A percentile compares a stretch with the other conserved stretches of the same genome.
These are phyloP conservation scores for Listronotus bonariensis DNA, from an alignment of 1,140 invertebrate species.

Conservation along the genomic window DNA sequence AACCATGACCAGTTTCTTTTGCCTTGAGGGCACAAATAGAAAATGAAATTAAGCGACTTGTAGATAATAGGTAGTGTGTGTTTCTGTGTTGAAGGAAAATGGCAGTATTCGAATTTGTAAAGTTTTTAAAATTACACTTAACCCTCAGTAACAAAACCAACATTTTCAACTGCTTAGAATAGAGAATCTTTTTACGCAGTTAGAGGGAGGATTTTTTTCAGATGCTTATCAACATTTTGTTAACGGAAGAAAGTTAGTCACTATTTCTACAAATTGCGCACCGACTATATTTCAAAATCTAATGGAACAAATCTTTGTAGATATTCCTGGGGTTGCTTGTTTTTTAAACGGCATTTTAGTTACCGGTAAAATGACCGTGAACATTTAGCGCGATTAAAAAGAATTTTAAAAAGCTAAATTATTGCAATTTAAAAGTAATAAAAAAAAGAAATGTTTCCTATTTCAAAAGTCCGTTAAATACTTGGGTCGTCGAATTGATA, in stretches of 20 bases:
- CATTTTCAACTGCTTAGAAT: constrained; percentile 34
- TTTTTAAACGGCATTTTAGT: constrained; percentile 48
- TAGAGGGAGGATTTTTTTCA: constrained; percentile 37
- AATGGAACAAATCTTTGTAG: no score
- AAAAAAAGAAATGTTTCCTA: constrained; percentile 37
- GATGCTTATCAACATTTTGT: constrained; percentile 53
- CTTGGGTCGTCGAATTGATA: constrained; percentile 41
- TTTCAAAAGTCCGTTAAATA: constrained; percentile 35
- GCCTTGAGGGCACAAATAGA: not conserved
- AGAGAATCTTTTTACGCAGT: constrained; percentile 37
- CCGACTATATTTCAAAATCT: no score
- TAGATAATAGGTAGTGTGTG: not conserved
- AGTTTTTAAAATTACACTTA: constrained; percentile 49
- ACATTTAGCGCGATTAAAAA: constrained; percentile 35
- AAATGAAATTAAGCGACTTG: not conserved
- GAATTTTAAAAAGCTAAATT: no score
- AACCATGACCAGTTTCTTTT: constrained; percentile 3
- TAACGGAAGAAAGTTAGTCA: constrained; percentile 53
- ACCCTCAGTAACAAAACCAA: constrained; percentile 34
- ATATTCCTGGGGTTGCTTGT: no score
- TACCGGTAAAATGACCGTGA: constrained; percentile 38
- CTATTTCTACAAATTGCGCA: constrained; percentile 49
- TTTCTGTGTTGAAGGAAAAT: constrained; percentile 53
- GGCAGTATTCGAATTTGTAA: constrained; percentile 53
- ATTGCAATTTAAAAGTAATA: no score